Conservation (phyloP, 2,888 invertebrate species). For the Allolobophora icterica region DNA sequence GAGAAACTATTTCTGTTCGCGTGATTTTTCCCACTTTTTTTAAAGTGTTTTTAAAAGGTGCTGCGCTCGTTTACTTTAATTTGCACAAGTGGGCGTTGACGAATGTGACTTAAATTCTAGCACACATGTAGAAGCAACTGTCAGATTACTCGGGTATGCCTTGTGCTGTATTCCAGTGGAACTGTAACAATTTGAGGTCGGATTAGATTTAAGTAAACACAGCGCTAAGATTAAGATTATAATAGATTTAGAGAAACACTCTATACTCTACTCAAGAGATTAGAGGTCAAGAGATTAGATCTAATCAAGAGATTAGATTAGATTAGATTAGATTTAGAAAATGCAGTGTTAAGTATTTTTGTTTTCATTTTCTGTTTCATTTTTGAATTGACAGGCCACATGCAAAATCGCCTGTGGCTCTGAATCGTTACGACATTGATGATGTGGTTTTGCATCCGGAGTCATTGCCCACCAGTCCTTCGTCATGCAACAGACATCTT, state of each 20-base stretch:
- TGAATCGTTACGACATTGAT: conserved; percentile 82
- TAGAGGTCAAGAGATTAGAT: too few relatives aligned
- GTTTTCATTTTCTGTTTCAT: not conserved
- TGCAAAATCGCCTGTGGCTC: conserved; percentile 84
- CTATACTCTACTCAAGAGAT: too few relatives aligned
- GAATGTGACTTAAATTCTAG: not conserved
- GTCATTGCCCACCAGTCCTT: conserved; percentile 14
- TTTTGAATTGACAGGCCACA: conserved; percentile 52
- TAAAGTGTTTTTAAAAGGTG: too few relatives aligned
- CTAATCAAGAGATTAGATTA: not conserved
- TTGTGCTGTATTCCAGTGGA: too few relatives aligned
- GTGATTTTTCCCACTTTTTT: not conserved
- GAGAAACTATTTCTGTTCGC: too few relatives aligned
- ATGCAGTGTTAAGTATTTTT: not conserved
- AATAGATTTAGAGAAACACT: not conserved
- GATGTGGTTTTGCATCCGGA: conserved; percentile 36
- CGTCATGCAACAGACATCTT: conserved; percentile 44
- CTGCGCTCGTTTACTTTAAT: not conserved
- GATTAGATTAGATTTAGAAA: not conserved
- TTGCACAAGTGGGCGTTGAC: not conserved
- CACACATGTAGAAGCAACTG: not conserved
- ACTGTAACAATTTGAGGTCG: too few relatives aligned
- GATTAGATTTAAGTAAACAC: not conserved
- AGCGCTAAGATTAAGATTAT: not conserved
- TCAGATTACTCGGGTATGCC: too few relatives aligned